Evolutionary conservation across 2,113 vertebrate genomes (phyloP).

Genomic region (Otolemur garnettii): DNA sequence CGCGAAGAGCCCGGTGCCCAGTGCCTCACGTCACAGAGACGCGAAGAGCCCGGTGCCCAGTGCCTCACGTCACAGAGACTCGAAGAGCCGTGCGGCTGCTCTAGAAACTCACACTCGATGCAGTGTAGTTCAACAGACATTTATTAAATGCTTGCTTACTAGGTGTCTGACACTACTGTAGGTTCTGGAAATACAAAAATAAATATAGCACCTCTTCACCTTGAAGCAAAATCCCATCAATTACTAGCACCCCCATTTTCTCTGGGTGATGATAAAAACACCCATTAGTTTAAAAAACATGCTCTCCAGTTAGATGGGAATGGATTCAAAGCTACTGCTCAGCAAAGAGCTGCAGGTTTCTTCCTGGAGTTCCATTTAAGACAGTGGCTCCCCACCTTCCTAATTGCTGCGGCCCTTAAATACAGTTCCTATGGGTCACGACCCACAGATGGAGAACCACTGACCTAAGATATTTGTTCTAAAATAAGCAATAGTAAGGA

Average conservation of each 20-base stretch:
- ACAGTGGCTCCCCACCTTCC: not conserved
- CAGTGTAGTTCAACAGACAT: not conserved
- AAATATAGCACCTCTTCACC: conserved; percentile 3
- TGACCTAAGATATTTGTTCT: conserved; percentile 2
- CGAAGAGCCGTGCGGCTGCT: not conserved
- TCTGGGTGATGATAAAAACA: conserved; percentile 53
- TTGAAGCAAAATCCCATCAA: conserved; percentile 35
- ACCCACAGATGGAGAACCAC: too few species aligned
- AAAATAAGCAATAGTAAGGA: conserved; percentile 62
- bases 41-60: not conserved
- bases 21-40: conserved; percentile 15
- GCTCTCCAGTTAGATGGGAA: conserved; percentile 3
- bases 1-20: not conserved
- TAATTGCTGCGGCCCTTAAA: too few species aligned
- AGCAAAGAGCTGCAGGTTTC: not conserved
- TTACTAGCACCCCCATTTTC: not conserved
- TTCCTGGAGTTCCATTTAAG: conserved; percentile 8
- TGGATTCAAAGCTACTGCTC: not conserved
- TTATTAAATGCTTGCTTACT: not conserved
- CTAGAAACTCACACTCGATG: not conserved
- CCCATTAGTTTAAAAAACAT: not conserved
- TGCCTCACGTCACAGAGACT: conserved; percentile 8
- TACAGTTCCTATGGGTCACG: too few species aligned
- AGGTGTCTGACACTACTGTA: not conserved
- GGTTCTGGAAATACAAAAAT: not conserved